phyloP scores from a whole-genome alignment of 2,113 vertebrate genomes.

The Hippolais icterina region DNA sequence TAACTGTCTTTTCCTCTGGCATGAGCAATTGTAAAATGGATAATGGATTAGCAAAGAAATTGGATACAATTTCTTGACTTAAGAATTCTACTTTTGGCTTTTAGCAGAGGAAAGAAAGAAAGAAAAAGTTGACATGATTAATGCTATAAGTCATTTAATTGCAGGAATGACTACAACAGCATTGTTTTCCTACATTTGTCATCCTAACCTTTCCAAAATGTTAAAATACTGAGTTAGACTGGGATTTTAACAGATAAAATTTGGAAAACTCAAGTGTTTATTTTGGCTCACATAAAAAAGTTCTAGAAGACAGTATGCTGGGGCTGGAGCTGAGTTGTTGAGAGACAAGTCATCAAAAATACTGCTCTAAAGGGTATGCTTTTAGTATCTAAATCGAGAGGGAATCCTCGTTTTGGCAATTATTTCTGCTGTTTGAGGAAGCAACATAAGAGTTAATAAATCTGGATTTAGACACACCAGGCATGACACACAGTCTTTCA shows the following conservation, averaged over 20 bases:
- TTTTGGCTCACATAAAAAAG: conserved; percentile 50
- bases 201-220: conserved; percentile 42
- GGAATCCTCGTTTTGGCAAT: not conserved
- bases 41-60: conserved; percentile 14
- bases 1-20: not conserved
- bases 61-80: conserved; percentile 2
- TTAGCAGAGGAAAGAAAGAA: not conserved
- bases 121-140: not conserved
- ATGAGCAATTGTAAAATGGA: not conserved
- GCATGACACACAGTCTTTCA: not conserved
- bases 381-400: not conserved
- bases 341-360: not conserved
- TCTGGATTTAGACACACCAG: not conserved
- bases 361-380: not conserved
- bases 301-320: not conserved
- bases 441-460: not conserved
- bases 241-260: conserved; percentile 43
- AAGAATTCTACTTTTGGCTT: conserved; percentile 64
- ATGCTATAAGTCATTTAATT: conserved; percentile 36
- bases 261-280: conserved; percentile 61
- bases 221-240: conserved; percentile 59
- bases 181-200: conserved; percentile 69
- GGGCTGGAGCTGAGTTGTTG: not conserved
- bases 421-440: not conserved
- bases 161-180: conserved; percentile 65